Evolutionary conservation across 2,888 invertebrate genomes (phyloP), one percentile per base, ranked within the genome.

Genomic region (Tridacna gigas): DNA sequence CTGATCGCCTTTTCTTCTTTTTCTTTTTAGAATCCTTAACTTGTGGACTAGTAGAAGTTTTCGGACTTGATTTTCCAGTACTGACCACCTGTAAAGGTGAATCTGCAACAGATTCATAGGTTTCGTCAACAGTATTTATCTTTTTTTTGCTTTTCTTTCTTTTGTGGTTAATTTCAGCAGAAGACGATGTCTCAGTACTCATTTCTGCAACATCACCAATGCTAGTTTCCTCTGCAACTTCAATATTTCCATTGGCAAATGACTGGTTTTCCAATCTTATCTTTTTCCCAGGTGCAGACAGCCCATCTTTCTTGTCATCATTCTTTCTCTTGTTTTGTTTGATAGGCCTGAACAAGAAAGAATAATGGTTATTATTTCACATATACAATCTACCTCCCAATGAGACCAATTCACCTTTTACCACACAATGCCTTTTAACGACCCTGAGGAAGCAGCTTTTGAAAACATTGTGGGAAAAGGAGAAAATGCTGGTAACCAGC

Each of bases 301-400:
- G 13, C 25, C 22, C 51, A 3, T 12, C 71, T 15, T 71, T 67
- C 63, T 61, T 22, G n/a, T 37, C 75, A 28, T 74, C n/a, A 22
- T 74, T 74, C 51, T 71, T 71, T 20, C 28, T 66, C 28, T 74
- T 74, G 37, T 66, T 28, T 18, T 56, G 28, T 45, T 56, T 74
- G 15, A n/a, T 56, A 28, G 66, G 61, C 15, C 79, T 79, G 74
- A 37, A 79, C 56, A 13, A 48, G 47, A 47, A 76, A 20, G 13
- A 63, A 13, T 37, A 37, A 37, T 37, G 37, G 3, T 37, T 37
- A 37, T 37, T n/a, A n/a, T n/a, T n/a, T n/a, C n/a, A n/a, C n/a
- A n/a, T n/a, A n/a, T n/a, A n/a, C n/a, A n/a, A n/a, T n/a, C n/a
- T n/a, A n/a, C n/a, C n/a, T n/a, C n/a, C n/a, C n/a, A n/a, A n/a